Conservation (phyloP, 2,888 invertebrate species). For the Eristalis pertinax region DNA sequence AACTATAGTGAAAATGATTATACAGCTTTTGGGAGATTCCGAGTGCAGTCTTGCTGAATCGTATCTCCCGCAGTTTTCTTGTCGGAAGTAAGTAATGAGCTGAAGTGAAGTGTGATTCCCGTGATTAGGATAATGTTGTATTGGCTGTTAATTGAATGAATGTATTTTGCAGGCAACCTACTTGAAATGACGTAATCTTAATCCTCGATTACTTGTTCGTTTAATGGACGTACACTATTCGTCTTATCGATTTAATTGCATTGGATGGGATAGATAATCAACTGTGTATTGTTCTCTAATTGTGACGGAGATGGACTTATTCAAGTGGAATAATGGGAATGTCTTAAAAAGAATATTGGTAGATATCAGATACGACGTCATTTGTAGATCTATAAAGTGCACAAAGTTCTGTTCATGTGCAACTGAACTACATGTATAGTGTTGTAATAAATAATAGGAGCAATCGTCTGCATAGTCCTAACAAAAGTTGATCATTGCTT, state of each 20-base stretch:
- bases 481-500: no score
- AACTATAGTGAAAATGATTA: slow-evolving; percentile 52
- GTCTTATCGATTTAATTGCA: slow-evolving; percentile 13
- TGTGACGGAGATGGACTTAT: neutral
- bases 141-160: slow-evolving; percentile 41
- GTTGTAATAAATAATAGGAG: no score
- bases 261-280: neutral
- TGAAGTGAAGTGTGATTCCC: slow-evolving; percentile 42
- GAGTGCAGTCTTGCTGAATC: slow-evolving; percentile 5
- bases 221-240: neutral
- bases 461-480: no score
- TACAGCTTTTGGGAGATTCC: slow-evolving; percentile 25
- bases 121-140: slow-evolving; percentile 48
- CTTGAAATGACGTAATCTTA: slow-evolving; percentile 17
- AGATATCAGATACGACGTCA: neutral
- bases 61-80: slow-evolving; percentile 2
- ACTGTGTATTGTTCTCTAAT: neutral
- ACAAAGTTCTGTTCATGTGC: no score
- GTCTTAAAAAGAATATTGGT: neutral
- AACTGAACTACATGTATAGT: no score
- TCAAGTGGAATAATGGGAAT: neutral
- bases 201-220: slow-evolving; percentile 3
- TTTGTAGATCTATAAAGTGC: neutral
- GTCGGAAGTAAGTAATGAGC: slow-evolving; percentile 26
- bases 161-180: slow-evolving; percentile 9